A percentile compares a stretch with the other conserved stretches of the same genome.
phyloP scores from a whole-genome alignment of 2,797 vertebrate genomes.

The Eulemur mongoz region DNA sequence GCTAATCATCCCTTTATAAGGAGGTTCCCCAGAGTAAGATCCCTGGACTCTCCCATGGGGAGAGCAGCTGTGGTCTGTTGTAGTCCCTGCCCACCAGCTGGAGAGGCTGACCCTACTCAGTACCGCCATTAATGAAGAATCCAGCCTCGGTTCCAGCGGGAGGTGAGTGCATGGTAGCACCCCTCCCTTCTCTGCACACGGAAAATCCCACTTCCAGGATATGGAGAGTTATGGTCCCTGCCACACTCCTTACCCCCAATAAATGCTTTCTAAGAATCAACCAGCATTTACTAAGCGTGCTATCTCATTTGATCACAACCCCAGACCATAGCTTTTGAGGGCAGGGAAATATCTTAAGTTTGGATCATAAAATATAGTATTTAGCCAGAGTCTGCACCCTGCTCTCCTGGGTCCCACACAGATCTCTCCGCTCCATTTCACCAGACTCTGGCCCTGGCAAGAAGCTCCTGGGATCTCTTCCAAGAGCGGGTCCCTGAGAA shows the following conservation, averaged over 20 bases:
- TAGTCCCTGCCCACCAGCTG: not conserved
- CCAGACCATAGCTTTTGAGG: not conserved
- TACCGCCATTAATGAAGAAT: not conserved
- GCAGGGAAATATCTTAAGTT: not conserved
- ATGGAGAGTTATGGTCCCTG: not conserved
- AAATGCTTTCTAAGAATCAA: not conserved
- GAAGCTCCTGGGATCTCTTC: not conserved
- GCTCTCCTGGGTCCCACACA: not conserved
- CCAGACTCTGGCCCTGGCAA: not conserved
- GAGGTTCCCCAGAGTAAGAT: not conserved
- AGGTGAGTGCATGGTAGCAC: rapidly evolving
- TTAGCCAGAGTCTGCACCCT: not conserved
- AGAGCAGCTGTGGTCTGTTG: not conserved
- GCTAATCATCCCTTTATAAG: not conserved
- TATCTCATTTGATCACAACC: rapidly evolving
- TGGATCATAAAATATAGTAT: not conserved
- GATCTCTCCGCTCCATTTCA: not conserved
- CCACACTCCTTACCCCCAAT: rapidly evolving
- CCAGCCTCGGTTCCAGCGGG: not conserved
- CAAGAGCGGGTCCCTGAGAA: not conserved
- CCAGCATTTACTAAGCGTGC: not conserved
- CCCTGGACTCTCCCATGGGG: not conserved
- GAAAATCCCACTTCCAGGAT: not conserved
- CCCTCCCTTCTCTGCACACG: not conserved
- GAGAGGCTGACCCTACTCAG: not conserved